Percentiles rank a stretch among this genome's conserved stretches.
These are phyloP conservation scores for Doryteuthis pealeii DNA, from an alignment of 1,140 invertebrate genomes.

Conservation along the genomic window DNA sequence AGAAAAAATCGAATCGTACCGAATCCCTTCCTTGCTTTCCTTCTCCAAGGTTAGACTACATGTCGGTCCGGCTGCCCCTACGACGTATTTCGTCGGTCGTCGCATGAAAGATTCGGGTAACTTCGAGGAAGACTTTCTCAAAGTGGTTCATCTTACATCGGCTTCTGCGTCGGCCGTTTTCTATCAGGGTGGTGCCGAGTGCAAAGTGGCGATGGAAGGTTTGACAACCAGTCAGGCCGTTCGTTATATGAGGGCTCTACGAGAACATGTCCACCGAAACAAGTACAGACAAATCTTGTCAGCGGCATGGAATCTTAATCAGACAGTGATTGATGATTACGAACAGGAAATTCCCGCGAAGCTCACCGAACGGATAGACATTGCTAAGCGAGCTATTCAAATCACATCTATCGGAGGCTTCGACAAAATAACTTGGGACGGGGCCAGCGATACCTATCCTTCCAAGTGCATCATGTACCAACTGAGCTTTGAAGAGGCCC, in stretches of 20 bases:
- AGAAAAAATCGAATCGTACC: slow-evolving; percentile 37
- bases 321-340: slow-evolving; percentile 32
- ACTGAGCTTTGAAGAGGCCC: slow-evolving; percentile 36
- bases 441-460: slow-evolving; percentile 36
- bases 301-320: slow-evolving; percentile 45
- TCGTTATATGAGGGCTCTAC: slow-evolving; percentile 35
- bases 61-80: slow-evolving; percentile 36
- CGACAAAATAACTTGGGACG: slow-evolving; percentile 40
- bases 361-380: slow-evolving; percentile 32
- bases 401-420: slow-evolving; percentile 39
- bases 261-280: slow-evolving; percentile 32
- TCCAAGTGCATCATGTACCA: slow-evolving; percentile 46
- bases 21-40: slow-evolving; percentile 37
- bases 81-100: slow-evolving; percentile 40
- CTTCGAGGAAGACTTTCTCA: slow-evolving; percentile 41
- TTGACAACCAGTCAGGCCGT: slow-evolving; percentile 36
- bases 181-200: slow-evolving; percentile 38
- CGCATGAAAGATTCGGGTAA: slow-evolving; percentile 37
- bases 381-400: slow-evolving; percentile 35
- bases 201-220: slow-evolving; percentile 39
- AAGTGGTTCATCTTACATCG: slow-evolving; percentile 35
- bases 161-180: slow-evolving; percentile 38
- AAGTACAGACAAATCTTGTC: slow-evolving; percentile 34
- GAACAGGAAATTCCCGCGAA: slow-evolving; percentile 15
- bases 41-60: slow-evolving; percentile 39